A percentile compares a stretch with the other conserved stretches of the same genome.
These are phyloP conservation scores for Drosophila ficusphila DNA, from an alignment of 1,140 invertebrate genomes.

Conservation along the genomic window DNA sequence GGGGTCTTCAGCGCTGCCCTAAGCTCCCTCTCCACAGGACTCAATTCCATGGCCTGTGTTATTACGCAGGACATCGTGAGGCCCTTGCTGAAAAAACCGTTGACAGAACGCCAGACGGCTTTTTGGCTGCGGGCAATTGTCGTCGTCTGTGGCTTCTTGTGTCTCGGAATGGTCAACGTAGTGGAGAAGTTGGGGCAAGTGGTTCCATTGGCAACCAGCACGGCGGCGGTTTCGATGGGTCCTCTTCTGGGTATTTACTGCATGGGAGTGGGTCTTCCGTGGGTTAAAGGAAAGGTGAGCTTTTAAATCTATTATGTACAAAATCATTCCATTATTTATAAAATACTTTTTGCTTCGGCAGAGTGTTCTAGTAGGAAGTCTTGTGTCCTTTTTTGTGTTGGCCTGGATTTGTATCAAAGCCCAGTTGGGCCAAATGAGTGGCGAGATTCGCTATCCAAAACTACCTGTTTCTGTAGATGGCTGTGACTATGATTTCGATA, in stretches of 20 bases:
- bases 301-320: neutral
- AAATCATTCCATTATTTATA: no score
- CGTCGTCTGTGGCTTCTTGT: constrained; percentile 87
- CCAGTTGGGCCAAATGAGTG: constrained; percentile 88
- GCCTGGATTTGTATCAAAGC: constrained; percentile 84
- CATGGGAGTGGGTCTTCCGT: constrained; percentile 93
- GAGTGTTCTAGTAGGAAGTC: constrained; percentile 65
- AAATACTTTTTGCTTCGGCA: constrained; percentile 24
- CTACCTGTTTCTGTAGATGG: constrained; percentile 87
- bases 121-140: constrained; percentile 89
- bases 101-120: constrained; percentile 88
- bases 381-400: constrained; percentile 58
- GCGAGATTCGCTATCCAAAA: constrained; percentile 86
- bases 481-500: constrained; percentile 85
- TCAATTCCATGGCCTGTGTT: constrained; percentile 97
- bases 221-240: constrained; percentile 89
- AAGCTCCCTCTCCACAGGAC: constrained; percentile 95
- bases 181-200: constrained; percentile 91
- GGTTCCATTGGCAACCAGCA: constrained; percentile 88
- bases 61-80: constrained; percentile 92
- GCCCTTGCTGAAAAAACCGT: constrained; percentile 86
- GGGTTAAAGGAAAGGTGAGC: constrained; percentile 89
- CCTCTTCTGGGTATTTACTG: constrained; percentile 92
- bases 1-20: constrained; percentile 94
- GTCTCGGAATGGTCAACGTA: constrained; percentile 88